Evolutionary conservation across 2,888 invertebrate genomes (phyloP).

Genomic region (Melikaiella ostensackeni): DNA sequence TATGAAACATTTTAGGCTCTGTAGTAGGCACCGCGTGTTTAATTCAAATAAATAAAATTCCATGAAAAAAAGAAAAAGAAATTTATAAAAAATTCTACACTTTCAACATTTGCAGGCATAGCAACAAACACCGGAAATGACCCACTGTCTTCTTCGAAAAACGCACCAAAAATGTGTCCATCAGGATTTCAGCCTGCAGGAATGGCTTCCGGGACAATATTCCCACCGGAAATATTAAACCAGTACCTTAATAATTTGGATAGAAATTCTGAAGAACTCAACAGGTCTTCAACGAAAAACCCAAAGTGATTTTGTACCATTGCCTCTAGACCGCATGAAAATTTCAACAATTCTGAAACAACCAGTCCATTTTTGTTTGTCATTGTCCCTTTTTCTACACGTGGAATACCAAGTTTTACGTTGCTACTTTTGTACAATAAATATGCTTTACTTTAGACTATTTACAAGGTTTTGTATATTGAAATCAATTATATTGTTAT

Average conservation of each 20-base stretch:
- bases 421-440: not conserved
- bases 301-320: not conserved
- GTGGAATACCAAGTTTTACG: not conserved
- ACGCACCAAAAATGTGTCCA: slow-evolving; percentile 48
- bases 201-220: slow-evolving; percentile 57
- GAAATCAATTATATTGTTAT: not conserved
- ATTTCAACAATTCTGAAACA: not conserved
- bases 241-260: slow-evolving; percentile 66
- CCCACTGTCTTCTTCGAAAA: slow-evolving; percentile 49
- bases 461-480: slow-evolving; percentile 3
- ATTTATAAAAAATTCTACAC: too few species aligned
- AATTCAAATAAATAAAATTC: too few species aligned
- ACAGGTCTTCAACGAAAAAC: slow-evolving; percentile 57
- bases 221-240: slow-evolving; percentile 69
- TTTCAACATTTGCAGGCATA: slow-evolving; percentile 49
- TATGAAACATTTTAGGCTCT: too few species aligned
- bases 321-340: not conserved
- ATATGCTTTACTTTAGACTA: not conserved
- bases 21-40: too few species aligned
- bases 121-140: slow-evolving; percentile 44
- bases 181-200: slow-evolving; percentile 51
- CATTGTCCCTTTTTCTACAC: not conserved
- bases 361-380: not conserved
- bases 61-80: too few species aligned
- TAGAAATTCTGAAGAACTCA: slow-evolving; percentile 67